Evolutionary conservation across 1,140 invertebrate genomes (phyloP).

Genomic region (Saccostrea cuccullata): DNA sequence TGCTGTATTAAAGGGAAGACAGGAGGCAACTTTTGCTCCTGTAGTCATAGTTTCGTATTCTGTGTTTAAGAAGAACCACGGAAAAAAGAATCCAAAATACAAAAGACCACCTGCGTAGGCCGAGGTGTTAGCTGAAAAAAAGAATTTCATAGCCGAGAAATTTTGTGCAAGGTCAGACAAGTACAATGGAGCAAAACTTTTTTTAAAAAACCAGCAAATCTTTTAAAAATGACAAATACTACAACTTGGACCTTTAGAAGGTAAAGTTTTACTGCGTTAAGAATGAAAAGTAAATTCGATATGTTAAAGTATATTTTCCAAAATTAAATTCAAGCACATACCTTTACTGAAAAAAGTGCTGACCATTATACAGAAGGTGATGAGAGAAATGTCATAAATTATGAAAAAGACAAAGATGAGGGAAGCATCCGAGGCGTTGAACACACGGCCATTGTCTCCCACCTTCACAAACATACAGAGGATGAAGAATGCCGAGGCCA

Average conservation of each 20-base stretch:
- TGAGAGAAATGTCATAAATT: slow-evolving; percentile 80
- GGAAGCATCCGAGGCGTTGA: slow-evolving; percentile 78
- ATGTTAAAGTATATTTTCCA: too few species aligned
- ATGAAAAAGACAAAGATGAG: slow-evolving; percentile 81
- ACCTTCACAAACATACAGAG: slow-evolving; percentile 75
- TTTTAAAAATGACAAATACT: too few species aligned
- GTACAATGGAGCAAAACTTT: too few species aligned
- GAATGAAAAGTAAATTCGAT: too few species aligned
- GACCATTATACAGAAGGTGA: slow-evolving; percentile 81
- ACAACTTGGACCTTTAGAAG: too few species aligned
- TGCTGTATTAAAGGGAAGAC: slow-evolving; percentile 73
- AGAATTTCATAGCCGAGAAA: too few species aligned
- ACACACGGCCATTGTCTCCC: slow-evolving; percentile 69
- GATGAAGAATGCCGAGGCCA: slow-evolving; percentile 81
- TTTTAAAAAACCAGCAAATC: too few species aligned
- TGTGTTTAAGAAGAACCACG: slow-evolving; percentile 81
- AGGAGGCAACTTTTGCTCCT: slow-evolving; percentile 64
- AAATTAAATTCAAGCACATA: slow-evolving; percentile 72
- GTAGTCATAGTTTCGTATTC: slow-evolving; percentile 80
- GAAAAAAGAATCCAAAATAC: slow-evolving; percentile 76
- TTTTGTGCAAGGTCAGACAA: too few species aligned
- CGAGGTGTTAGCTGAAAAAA: slow-evolving; percentile 73
- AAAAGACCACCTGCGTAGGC: slow-evolving; percentile 74
- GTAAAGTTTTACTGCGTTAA: too few species aligned
- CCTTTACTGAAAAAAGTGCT: slow-evolving; percentile 82